phyloP scores from a whole-genome alignment of 2,888 invertebrate species.

The Antheraea yamamai region DNA sequence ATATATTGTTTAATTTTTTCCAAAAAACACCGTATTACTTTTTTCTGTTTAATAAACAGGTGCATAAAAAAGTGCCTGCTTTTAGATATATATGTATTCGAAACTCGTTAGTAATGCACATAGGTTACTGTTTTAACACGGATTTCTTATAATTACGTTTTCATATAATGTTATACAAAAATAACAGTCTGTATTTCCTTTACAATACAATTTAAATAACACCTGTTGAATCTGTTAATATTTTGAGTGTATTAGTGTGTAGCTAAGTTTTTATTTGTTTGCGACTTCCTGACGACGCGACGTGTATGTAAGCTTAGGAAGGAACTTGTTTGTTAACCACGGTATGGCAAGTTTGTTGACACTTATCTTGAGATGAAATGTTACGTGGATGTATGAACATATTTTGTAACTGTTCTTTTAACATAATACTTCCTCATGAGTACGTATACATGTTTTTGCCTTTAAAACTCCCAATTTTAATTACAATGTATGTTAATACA shows the following conservation, averaged over 20 bases:
- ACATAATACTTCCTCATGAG: not conserved
- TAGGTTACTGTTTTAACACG: not conserved
- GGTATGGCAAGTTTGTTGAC: conserved; percentile 11
- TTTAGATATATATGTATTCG: not conserved
- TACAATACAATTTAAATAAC: not conserved
- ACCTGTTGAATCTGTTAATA: conserved; percentile 4
- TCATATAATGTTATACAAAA: not conserved
- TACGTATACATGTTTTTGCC: not conserved
- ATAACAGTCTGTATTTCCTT: not conserved
- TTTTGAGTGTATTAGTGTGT: conserved; percentile 1
- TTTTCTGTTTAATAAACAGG: not conserved
- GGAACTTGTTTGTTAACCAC: conserved; percentile 2
- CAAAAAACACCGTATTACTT: not conserved
- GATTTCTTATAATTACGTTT: not conserved
- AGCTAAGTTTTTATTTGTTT: conserved; percentile 12
- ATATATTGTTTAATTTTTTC: not conserved
- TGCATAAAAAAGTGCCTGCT: too few species aligned
- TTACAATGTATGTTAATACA: not conserved
- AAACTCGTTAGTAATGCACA: not conserved
- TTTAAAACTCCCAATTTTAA: not conserved
- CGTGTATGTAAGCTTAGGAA: not conserved
- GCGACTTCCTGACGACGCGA: conserved; percentile 7
- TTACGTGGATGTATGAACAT: conserved; percentile 4
- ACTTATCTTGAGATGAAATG: conserved; percentile 3
- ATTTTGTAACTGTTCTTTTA: conserved; percentile 7